These are phyloP conservation scores for Eupithecia vulgata DNA, from an alignment of 2,888 invertebrate genomes.

Conservation along the genomic window DNA sequence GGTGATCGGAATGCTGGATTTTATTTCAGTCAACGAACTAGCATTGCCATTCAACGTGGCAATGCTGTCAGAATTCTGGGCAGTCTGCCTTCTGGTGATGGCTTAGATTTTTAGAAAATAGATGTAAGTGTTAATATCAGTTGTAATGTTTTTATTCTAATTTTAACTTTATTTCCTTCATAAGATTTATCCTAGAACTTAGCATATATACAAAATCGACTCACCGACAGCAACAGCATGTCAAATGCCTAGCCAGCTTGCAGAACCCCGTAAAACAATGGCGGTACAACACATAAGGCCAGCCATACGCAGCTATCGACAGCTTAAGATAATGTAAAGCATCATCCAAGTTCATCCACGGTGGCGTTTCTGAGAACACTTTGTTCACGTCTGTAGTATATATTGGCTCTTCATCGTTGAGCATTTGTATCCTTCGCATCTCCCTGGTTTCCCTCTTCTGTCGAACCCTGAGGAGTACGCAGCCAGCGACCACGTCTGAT, in stretches of 20 bases:
- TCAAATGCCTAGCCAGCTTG: slow-evolving; percentile 86
- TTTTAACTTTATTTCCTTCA: too few relatives aligned
- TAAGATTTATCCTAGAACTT: too few relatives aligned
- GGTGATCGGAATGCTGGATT: too few relatives aligned
- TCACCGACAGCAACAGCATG: slow-evolving; percentile 90
- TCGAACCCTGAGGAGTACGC: slow-evolving; percentile 91
- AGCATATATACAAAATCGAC: too few relatives aligned
- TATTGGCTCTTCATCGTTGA: slow-evolving; percentile 87
- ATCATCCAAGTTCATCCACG: slow-evolving; percentile 92
- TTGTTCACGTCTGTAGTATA: slow-evolving; percentile 85
- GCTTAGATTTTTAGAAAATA: too few relatives aligned
- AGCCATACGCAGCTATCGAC: slow-evolving; percentile 94
- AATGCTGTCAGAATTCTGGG: too few relatives aligned
- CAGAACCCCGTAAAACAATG: slow-evolving; percentile 90
- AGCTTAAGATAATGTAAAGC: slow-evolving; percentile 91
- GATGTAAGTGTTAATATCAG: too few relatives aligned
- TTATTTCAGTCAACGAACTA: too few relatives aligned
- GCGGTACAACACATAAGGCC: slow-evolving; percentile 92
- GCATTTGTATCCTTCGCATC: slow-evolving; percentile 86
- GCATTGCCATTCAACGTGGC: too few relatives aligned
- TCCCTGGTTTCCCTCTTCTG: slow-evolving; percentile 90
- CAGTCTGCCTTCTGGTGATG: too few relatives aligned
- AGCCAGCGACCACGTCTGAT: slow-evolving; percentile 94
- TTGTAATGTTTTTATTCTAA: too few relatives aligned
- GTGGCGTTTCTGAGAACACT: slow-evolving; percentile 86